phyloP scores from a whole-genome alignment of 2,113 vertebrate species.

The Ariopsis seemanni region DNA sequence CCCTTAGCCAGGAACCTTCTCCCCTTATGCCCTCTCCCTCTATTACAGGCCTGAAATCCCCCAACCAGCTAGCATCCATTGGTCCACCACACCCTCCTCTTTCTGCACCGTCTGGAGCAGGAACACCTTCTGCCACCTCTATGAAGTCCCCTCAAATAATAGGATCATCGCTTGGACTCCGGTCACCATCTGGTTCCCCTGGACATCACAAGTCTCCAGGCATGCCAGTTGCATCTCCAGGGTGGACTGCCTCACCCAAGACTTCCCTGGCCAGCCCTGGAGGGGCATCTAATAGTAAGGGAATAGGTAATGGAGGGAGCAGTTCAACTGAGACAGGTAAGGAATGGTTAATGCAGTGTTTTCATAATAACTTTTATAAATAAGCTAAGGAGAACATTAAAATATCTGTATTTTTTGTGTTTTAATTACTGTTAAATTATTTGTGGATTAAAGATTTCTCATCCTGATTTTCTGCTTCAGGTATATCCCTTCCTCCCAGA shows the following conservation, averaged over 20 bases:
- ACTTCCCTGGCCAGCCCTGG: conserved; percentile 88
- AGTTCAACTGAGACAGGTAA: conserved; percentile 72
- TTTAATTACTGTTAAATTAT: not conserved
- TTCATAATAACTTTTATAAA: not conserved
- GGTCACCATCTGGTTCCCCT: conserved; percentile 88
- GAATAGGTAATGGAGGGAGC: conserved; percentile 69
- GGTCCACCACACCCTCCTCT: conserved; percentile 74
- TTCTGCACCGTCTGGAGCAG: conserved; percentile 76
- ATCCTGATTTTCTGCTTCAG: conserved; percentile 54
- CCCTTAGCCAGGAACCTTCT: conserved; percentile 85
- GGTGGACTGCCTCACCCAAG: conserved; percentile 90
- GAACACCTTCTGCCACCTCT: conserved; percentile 76
- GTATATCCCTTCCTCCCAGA: conserved; percentile 76
- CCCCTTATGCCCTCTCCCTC: conserved; percentile 88
- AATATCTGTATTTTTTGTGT: not conserved
- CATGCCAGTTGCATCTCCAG: conserved; percentile 87
- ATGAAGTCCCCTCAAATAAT: conserved; percentile 92
- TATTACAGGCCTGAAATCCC: conserved; percentile 88
- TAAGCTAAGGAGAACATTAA: not conserved
- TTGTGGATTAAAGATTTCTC: not conserved
- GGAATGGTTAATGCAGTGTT: not conserved
- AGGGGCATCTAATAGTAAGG: conserved; percentile 72
- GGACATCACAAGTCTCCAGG: conserved; percentile 88
- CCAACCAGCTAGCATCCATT: conserved; percentile 80
- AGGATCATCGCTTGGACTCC: conserved; percentile 79